phyloP scores from a whole-genome alignment of 2,113 vertebrate species.

The Rissa tridactyla region DNA sequence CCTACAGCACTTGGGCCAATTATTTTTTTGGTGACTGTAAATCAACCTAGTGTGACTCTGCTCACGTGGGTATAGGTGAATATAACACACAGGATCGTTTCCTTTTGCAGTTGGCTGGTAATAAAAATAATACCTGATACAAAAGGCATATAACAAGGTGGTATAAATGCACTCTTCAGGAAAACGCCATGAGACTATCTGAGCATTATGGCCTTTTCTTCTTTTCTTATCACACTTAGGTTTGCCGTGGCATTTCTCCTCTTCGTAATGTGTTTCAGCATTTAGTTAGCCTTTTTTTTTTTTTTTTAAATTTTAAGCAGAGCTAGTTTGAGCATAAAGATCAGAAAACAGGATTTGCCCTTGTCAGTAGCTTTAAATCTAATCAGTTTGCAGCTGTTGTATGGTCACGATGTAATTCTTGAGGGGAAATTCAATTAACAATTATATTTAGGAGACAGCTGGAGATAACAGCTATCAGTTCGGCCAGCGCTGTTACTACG shows the following conservation, averaged over 20 bases:
- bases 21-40: too few relatives aligned
- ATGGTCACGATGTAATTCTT: not conserved
- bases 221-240: not conserved
- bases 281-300: not conserved
- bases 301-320: not conserved
- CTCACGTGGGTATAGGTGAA: not conserved
- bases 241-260: not conserved
- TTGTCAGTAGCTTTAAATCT: slow-evolving; percentile 30
- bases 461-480: not conserved
- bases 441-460: slow-evolving; percentile 34
- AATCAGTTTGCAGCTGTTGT: slow-evolving; percentile 47
- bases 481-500: not conserved
- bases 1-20: too few relatives aligned
- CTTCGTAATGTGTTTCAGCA: not conserved
- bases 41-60: not conserved
- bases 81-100: rapidly evolving
- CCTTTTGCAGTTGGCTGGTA: not conserved
- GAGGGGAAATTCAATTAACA: slow-evolving; percentile 41
- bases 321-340: slow-evolving; percentile 35
- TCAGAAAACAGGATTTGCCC: slow-evolving; percentile 47
- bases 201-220: not conserved
- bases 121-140: not conserved
- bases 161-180: not conserved
- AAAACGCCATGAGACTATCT: not conserved
- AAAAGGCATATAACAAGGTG: too few relatives aligned